phyloP scores from a whole-genome alignment of 1,140 invertebrate species.

The Drosophila willistoni region DNA sequence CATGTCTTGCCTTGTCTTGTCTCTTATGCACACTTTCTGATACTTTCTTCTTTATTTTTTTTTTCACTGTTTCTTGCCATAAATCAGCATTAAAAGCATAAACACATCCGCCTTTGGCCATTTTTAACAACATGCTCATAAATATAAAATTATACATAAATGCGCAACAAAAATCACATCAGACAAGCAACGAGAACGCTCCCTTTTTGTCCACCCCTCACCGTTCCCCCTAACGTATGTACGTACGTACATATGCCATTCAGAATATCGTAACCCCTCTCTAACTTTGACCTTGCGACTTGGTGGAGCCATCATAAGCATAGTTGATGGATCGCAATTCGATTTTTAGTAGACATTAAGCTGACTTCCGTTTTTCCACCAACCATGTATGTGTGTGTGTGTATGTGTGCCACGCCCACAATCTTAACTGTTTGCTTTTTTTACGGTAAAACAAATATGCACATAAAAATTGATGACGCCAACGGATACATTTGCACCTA shows the following conservation, averaged over 20 bases:
- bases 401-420: conserved; percentile 20
- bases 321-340: conserved; percentile 79
- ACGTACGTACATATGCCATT: background rate
- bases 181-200: conserved; percentile 37
- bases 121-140: conserved; percentile 76
- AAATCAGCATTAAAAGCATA: conserved; percentile 76
- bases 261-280: background rate
- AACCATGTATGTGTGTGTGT: conserved; percentile 17
- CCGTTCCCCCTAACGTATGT: background rate
- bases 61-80: conserved; percentile 32
- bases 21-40: conserved; percentile 12
- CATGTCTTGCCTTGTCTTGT: background rate
- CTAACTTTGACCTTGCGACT: conserved; percentile 47
- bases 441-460: conserved; percentile 62
- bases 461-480: conserved; percentile 59
- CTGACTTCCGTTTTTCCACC: conserved; percentile 40
- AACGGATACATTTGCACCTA: conserved; percentile 49
- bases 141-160: conserved; percentile 82
- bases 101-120: conserved; percentile 57
- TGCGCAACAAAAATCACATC: conserved; percentile 75
- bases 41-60: conserved; percentile 17
- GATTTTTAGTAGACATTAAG: conserved; percentile 82
- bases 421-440: conserved; percentile 24
- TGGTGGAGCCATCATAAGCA: conserved; percentile 41
- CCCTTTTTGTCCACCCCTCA: background rate